Base-by-base conservation (phyloP, 2,797 vertebrate genomes). In the Bryconaethiops microstoma region DNA sequence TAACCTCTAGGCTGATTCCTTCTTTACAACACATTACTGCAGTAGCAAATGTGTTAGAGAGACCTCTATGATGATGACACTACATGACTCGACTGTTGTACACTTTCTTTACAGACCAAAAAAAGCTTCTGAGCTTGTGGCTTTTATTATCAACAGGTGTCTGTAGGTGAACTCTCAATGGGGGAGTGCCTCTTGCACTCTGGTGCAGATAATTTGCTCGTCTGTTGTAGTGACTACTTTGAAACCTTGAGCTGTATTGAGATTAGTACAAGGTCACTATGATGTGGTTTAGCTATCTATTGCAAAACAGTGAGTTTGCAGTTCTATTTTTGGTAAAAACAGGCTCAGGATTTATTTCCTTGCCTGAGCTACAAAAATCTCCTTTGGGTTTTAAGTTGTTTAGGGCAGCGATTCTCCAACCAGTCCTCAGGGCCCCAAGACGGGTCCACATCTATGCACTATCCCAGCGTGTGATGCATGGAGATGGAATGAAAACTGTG, bases 81-180 rank as follows among this genome's bases (percentile, higher is more conserved):
- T 0, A 9, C 42, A 16, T 76, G 55, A 63, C 29, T 70, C 70
- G 59, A 4, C 2, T 45, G 40, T 21, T n/a, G 3, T 21, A 17
- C 21, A 64, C 48, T 59, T 29, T 72, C 67, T 71, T 76, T 21
- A 76, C 74, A 82, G 73, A 77, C 74, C 71, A 65, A 40, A 72
- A 57, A 42, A 63, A 70, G 48, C 55, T 23, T 69, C 29, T 81
- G 74, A 71, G 74, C 57, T 81, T 67, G 72, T 57, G 74, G 50
- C 48, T 77, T 81, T 77, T 77, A 82, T 77, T 59, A 82, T 65
- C 68, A 65, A 40, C 80, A 81, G 79, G 79, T 81, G 79, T 70
- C 55, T 7, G 54, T 48, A 55, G 74, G 74, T 63, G 73, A 76
- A 48, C 67, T 54, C 29, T 71, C 7, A 17, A 35, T 40, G 63